Base-by-base conservation (phyloP, 2,113 vertebrate species). In the Phylloscopus trochilus region DNA sequence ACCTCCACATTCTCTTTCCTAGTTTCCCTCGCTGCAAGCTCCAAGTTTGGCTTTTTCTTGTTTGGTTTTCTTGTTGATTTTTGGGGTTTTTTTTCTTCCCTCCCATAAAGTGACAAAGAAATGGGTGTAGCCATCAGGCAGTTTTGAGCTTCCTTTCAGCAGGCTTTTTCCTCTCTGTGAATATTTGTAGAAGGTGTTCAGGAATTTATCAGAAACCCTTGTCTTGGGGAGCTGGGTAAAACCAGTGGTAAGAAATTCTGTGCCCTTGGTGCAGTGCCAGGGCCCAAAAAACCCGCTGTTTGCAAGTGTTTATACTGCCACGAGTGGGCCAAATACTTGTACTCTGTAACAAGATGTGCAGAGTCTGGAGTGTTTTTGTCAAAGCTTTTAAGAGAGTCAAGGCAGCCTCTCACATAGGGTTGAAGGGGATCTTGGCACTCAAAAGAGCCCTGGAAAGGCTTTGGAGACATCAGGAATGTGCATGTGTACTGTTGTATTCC, bases 401-500 rank as follows among this genome's bases (percentile, higher is more conserved):
- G 28, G 21, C 56, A 59, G 4, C 31, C 49, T 51, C 62, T 56
- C 13, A 60, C 10, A 3, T 7, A 8, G 35, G 7, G 16, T 3
- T 70, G 44, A 35, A 44, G 35, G 44, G 41, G 15, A 44, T 81
- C 35, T 59, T 37, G 31, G 35, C 27, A 30, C 51, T 76, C 2
- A 4, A 0, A 77, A 78, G 44, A 68, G 15, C 30, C 28, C 31
- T 85, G 27, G 41, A 62, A 87, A 63, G 35, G 17, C 44, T 78
- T 91, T 47, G 69, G 53, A 83, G 77, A 20, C 33, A 12, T 55
- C 7, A 31, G 63, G 52, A 46, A n/a, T 64, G 39, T 51, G 26
- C 3, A 2, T 33, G 7, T 41, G 23, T 12, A 22, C 0, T 0
- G 4, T 13, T 76, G 2, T 76, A 13, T 49, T 69, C 24, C 0